Conservation (phyloP, 2,113 vertebrate species). For the Eudyptes chrysolophus region DNA sequence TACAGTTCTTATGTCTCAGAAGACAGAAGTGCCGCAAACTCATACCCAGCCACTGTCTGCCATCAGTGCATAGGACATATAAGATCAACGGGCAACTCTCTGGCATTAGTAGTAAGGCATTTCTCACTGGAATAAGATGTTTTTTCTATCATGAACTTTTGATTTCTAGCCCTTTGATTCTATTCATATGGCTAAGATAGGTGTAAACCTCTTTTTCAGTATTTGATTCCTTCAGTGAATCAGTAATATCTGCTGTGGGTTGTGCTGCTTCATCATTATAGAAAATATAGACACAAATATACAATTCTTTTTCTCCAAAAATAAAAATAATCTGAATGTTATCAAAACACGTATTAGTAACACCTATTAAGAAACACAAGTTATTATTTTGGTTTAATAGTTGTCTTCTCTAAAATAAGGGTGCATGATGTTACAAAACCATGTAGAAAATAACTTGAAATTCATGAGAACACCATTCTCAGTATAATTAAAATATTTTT, state of each 20-base stretch:
- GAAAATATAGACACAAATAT: not conserved
- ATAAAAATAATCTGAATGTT: not conserved
- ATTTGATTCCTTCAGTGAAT: not conserved
- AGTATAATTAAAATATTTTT: not conserved
- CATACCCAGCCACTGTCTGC: not conserved
- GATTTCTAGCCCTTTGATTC: not conserved
- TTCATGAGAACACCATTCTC: not conserved
- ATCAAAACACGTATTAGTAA: not conserved
- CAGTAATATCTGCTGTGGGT: not conserved
- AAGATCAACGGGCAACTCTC: not conserved
- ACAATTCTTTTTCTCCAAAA: not conserved
- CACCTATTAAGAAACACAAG: not conserved
- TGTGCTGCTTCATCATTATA: not conserved
- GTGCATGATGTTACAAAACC: not conserved
- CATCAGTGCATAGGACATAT: fast-evolving
- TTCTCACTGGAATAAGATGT: not conserved
- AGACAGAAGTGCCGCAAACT: not conserved
- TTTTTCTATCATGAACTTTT: not conserved
- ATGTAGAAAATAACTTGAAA: not conserved
- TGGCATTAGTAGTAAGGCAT: not conserved
- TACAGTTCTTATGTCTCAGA: not conserved
- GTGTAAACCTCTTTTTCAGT: not conserved
- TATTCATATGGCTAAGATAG: not conserved
- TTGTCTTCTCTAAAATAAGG: not conserved
- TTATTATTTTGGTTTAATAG: not conserved